phyloP scores from a whole-genome alignment of 2,888 invertebrate genomes.

The Synergus laeviventris region DNA sequence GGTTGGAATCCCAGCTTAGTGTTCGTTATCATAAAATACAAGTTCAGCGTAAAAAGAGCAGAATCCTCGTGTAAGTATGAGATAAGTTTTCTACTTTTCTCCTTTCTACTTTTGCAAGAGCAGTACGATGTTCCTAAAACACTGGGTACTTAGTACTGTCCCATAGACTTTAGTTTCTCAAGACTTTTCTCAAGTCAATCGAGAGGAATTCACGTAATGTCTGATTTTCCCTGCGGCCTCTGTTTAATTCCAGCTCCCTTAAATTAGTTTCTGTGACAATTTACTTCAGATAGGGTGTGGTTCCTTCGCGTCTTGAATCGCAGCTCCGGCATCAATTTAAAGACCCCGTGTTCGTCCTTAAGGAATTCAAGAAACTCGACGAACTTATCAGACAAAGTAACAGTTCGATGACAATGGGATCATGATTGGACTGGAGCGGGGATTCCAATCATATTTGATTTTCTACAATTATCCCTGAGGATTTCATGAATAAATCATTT shows the following conservation, averaged over 20 bases:
- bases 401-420: conserved; percentile 42
- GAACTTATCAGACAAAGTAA: conserved; percentile 44
- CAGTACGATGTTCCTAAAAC: conserved; percentile 18
- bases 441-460: conserved; percentile 38
- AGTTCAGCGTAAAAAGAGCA: conserved; percentile 15
- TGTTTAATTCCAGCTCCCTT: conserved; percentile 48
- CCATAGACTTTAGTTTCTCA: conserved; percentile 25
- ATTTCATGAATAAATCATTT: conserved; percentile 21
- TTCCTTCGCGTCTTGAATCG: conserved; percentile 43
- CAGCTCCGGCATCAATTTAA: conserved; percentile 47
- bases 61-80: conserved; percentile 19
- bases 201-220: conserved; percentile 44
- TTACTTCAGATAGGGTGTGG: conserved; percentile 50
- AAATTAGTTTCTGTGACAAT: conserved; percentile 51
- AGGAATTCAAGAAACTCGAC: conserved; percentile 46
- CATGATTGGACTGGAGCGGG: conserved; percentile 18
- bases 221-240: conserved; percentile 45
- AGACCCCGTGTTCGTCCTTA: conserved; percentile 41
- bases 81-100: conserved; percentile 39
- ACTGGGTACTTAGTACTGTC: conserved; percentile 34
- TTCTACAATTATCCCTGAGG: not conserved
- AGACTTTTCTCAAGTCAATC: conserved; percentile 46
- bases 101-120: conserved; percentile 21
- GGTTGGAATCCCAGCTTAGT: conserved; percentile 22
- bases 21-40: conserved; percentile 37